Evolutionary conservation across 2,888 invertebrate genomes (phyloP).

Genomic region (Sinohyriopsis cumingii): DNA sequence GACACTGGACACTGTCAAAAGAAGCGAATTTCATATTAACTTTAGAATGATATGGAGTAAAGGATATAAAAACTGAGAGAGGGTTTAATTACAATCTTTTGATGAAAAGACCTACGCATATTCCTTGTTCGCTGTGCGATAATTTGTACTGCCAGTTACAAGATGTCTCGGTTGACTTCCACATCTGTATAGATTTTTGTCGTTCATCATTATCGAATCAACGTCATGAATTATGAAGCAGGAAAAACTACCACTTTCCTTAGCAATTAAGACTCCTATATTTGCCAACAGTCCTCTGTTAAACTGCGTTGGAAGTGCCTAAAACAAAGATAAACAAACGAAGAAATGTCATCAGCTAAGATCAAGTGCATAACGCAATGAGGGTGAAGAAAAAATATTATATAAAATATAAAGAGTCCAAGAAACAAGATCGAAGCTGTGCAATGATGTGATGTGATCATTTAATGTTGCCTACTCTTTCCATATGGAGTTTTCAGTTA

Average conservation of each 20-base stretch:
- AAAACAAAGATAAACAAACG: background rate
- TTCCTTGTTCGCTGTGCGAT: background rate
- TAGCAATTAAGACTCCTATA: conserved; percentile 25
- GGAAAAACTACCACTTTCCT: conserved; percentile 11
- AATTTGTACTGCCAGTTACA: conserved; percentile 26
- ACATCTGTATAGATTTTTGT: conserved; percentile 21
- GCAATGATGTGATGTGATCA: too few species aligned
- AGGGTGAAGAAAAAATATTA: too few species aligned
- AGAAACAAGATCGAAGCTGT: too few species aligned
- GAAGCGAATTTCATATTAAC: too few species aligned
- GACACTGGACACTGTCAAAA: too few species aligned
- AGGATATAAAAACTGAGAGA: too few species aligned
- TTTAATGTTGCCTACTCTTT: too few species aligned
- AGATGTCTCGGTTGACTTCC: conserved; percentile 13
- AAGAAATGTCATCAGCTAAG: background rate
- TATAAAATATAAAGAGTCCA: too few species aligned
- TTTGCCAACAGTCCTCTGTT: conserved; percentile 32
- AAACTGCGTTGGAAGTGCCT: conserved; percentile 34
- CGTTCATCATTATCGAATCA: conserved; percentile 23
- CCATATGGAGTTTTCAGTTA: too few species aligned
- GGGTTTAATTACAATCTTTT: too few species aligned
- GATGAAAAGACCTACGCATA: too few species aligned
- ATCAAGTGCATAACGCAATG: background rate
- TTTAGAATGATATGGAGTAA: too few species aligned
- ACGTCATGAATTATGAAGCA: conserved; percentile 35